phyloP scores from a whole-genome alignment of 37 sponge, comb jelly and placozoan species.

The Cliona cf. orientalis region DNA sequence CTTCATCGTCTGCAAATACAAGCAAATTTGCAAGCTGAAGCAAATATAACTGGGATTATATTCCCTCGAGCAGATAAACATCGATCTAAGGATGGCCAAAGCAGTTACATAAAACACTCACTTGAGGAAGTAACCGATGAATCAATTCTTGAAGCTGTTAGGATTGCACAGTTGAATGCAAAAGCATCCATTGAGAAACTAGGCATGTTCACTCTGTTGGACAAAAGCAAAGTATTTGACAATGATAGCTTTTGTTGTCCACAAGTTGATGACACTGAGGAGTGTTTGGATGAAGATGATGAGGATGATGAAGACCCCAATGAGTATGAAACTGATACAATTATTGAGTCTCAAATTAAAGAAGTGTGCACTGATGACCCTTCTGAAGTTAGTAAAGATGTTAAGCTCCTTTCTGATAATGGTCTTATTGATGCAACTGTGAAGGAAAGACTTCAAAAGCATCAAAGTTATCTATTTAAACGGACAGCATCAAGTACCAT shows the following conservation, averaged over 20 bases:
- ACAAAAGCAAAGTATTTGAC: conserved; percentile 12
- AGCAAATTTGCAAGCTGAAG: conserved; percentile 17
- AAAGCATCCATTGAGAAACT: conserved; percentile 8
- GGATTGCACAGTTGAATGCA: conserved; percentile 18
- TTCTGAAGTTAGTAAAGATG: not conserved
- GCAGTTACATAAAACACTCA: not conserved
- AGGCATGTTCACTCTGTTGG: conserved; percentile 31
- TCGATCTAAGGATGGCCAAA: conserved; percentile 3
- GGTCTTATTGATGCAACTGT: not conserved
- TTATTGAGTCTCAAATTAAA: not conserved
- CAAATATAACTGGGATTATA: conserved; percentile 17
- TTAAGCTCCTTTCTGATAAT: not conserved
- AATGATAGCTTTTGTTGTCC: too few species aligned
- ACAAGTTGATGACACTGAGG: not conserved
- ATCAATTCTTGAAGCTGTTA: conserved; percentile 13
- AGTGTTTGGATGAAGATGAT: not conserved
- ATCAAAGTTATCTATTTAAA: not conserved
- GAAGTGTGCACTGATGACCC: not conserved
- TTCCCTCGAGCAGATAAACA: conserved; percentile 29
- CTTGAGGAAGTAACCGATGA: not conserved
- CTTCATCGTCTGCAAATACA: conserved; percentile 49
- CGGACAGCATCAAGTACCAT: not conserved
- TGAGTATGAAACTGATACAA: not conserved
- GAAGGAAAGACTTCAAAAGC: not conserved
- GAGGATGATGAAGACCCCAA: not conserved